phyloP scores from a whole-genome alignment of 1,140 invertebrate species.

The Orchestia grillus region DNA sequence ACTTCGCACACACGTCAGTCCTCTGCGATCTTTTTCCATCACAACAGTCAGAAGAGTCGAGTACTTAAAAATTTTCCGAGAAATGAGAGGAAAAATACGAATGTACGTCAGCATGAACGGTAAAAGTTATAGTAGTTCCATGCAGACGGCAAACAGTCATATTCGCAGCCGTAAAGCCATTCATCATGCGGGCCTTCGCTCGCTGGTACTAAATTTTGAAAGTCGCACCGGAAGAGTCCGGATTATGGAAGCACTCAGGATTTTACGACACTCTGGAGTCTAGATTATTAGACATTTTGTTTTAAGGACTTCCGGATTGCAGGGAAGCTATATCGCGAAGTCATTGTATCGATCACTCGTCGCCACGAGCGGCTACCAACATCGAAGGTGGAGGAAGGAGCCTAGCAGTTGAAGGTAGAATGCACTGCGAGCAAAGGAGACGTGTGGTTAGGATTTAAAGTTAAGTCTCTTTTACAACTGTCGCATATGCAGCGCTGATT shows the following conservation, averaged over 20 bases:
- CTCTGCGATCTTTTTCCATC: neutral
- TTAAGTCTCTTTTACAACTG: no score
- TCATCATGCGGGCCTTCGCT: neutral
- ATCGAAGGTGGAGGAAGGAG: no score
- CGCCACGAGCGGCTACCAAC: neutral
- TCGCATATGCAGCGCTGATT: no score
- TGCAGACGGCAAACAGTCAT: neutral
- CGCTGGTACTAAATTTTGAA: neutral
- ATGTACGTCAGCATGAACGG: neutral
- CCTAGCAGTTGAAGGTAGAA: no score
- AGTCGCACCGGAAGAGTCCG: neutral
- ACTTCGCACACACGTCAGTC: no score
- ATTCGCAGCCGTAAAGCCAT: neutral
- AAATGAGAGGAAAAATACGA: neutral
- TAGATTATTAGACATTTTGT: neutral
- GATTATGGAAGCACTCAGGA: neutral
- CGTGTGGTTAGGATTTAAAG: no score
- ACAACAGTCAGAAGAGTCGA: neutral
- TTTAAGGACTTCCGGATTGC: neutral
- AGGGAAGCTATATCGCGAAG: neutral
- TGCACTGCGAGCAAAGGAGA: no score
- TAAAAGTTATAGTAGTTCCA: neutral
- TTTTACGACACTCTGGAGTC: neutral
- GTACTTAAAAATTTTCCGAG: neutral
- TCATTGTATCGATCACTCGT: neutral